Conservation (phyloP, 2,888 invertebrate species). For the Cataglyphis cursor region DNA sequence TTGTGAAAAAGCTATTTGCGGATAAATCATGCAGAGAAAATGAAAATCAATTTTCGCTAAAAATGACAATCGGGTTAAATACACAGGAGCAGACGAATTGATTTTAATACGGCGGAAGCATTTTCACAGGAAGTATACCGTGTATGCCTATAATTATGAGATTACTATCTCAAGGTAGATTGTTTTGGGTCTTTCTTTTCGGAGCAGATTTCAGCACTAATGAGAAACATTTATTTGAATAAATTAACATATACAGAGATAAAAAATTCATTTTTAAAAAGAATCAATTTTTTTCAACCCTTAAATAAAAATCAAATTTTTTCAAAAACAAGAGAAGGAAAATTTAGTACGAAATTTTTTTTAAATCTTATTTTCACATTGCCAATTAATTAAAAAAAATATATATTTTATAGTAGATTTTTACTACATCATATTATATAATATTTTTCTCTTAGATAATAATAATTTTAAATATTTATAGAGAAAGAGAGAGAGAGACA, state of each 20-base stretch:
- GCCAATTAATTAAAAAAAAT: neutral
- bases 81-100: neutral
- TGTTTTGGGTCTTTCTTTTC: neutral
- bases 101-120: neutral
- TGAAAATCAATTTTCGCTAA: neutral
- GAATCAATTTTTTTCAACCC: neutral
- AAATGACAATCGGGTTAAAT: neutral
- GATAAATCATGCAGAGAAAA: slow-evolving; percentile 17
- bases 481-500: neutral
- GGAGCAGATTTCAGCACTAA: neutral
- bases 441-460: neutral
- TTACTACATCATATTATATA: neutral
- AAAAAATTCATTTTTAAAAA: neutral
- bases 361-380: neutral
- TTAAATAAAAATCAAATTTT: neutral
- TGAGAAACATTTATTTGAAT: neutral
- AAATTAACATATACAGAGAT: neutral
- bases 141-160: neutral
- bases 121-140: neutral
- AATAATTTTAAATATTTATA: neutral
- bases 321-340: neutral
- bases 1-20: slow-evolving; percentile 22
- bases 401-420: neutral
- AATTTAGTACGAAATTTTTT: neutral
- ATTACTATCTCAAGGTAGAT: neutral